Evolutionary conservation across 2,888 invertebrate species (phyloP), one percentile per base, ranked within the genome.

Genomic region (Nowickia ferox): DNA sequence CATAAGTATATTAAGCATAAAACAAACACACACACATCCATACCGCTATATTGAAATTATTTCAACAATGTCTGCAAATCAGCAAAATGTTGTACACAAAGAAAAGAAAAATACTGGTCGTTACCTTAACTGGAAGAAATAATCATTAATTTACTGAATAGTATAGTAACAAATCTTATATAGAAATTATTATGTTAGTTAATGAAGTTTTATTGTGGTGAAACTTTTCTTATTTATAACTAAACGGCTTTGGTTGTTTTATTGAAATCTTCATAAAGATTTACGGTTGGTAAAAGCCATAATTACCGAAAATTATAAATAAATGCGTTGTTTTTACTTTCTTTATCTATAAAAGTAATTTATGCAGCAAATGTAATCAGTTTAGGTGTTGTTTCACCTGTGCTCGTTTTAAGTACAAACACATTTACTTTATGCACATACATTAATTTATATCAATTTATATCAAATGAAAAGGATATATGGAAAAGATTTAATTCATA

Each of bases 131-230:
- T 48, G 65, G 10, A 30, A 46, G 48, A 66, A 66, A 48, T 17
- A 48, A 44, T 48, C 30, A 66, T 66, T 38, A 66, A 66, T 48
- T 30, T 19, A n/a, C 1, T 38, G 9, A 59, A 59, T 59, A 59
- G 38, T 38, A n/a, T 10, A 30, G 9, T 19, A 17, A n/a, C 46
- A 4, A 53, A 53, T 13, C 22, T 46, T n/a, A 22, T 13, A 46
- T 38, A 30, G 22, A 66, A 48, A 48, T 66, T 22, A 30, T 66
- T 66, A 30, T 30, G 15, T 10, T 8, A 40, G 38, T 38, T 48
- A 66, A 66, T 46, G 15, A 48, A 15, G 30, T 13, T 48, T 66
- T 66, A 48, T 48, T 48, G 48, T n/a, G 38, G n/a, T 9, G n/a
- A 11, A 10, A n/a, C 48, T n/a, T 30, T n/a, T 11, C 10, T 30